Evolutionary conservation across 1,140 invertebrate species (phyloP).

Genomic region (Apis dorsata): DNA sequence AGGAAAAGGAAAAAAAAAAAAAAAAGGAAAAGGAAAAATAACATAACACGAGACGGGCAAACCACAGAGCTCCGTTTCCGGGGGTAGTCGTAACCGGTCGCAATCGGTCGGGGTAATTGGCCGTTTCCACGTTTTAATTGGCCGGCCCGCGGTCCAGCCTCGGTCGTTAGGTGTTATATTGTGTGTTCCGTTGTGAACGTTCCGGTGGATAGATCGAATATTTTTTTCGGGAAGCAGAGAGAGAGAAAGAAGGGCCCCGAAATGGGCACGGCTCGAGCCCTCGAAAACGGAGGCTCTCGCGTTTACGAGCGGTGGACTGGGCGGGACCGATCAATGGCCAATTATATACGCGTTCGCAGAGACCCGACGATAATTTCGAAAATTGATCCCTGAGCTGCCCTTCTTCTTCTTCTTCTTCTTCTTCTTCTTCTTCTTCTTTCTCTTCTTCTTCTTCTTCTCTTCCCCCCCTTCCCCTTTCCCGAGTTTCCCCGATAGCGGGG

Average conservation of each 20-base stretch:
- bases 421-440: background rate
- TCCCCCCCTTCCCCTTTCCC: background rate
- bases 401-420: background rate
- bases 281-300: slow-evolving; percentile 58
- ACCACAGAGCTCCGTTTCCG: slow-evolving; percentile 19
- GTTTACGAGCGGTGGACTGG: slow-evolving; percentile 72
- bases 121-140: slow-evolving; percentile 78
- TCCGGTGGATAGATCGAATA: slow-evolving; percentile 70
- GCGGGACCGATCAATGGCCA: slow-evolving; percentile 65
- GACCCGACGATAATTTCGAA: slow-evolving; percentile 46
- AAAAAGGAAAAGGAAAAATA: background rate
- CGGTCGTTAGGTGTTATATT: slow-evolving; percentile 78
- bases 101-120: slow-evolving; percentile 71
- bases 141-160: slow-evolving; percentile 67
- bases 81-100: slow-evolving; percentile 71
- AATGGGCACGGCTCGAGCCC: background rate
- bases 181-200: slow-evolving; percentile 71
- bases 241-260: background rate
- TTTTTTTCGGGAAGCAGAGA: slow-evolving; percentile 39
- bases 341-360: slow-evolving; percentile 63
- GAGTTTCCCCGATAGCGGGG: slow-evolving; percentile 7
- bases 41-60: slow-evolving; percentile 43
- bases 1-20: too few relatives aligned
- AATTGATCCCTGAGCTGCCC: slow-evolving; percentile 26
- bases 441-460: background rate